These are phyloP conservation scores for Motacilla tschutschensis DNA, from an alignment of 2,113 vertebrate species.

Conservation along the genomic window DNA sequence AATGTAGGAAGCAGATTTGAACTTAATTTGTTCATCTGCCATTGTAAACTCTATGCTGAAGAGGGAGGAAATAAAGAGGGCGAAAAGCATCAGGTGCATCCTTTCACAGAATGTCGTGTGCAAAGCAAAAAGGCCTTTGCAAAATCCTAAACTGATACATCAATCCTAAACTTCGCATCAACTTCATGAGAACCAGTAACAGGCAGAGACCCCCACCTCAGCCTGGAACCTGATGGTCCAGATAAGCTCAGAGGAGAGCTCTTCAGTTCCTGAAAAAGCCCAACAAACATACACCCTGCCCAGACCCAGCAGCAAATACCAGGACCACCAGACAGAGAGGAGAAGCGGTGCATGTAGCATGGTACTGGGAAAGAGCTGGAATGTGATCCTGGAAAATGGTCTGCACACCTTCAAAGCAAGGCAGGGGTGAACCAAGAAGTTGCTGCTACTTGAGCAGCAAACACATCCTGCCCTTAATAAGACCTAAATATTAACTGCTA, in stretches of 20 bases:
- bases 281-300: background rate
- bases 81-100: background rate
- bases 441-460: background rate
- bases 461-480: background rate
- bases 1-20: background rate
- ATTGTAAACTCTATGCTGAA: background rate
- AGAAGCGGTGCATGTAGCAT: rapidly evolving
- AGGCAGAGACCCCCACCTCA: background rate
- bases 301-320: background rate
- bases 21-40: background rate
- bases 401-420: background rate
- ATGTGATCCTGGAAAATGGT: background rate
- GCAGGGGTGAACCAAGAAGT: background rate
- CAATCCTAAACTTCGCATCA: background rate
- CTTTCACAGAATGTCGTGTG: background rate
- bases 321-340: background rate
- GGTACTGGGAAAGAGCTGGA: background rate
- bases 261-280: background rate
- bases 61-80: too few relatives aligned
- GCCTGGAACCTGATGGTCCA: background rate
- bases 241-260: background rate
- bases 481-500: background rate
- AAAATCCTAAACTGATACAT: background rate
- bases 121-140: background rate
- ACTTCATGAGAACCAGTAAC: background rate